Evolutionary conservation across 2,113 vertebrate genomes (phyloP), one percentile per base, ranked within the genome.

Genomic region (Chrysochloris asiatica): DNA sequence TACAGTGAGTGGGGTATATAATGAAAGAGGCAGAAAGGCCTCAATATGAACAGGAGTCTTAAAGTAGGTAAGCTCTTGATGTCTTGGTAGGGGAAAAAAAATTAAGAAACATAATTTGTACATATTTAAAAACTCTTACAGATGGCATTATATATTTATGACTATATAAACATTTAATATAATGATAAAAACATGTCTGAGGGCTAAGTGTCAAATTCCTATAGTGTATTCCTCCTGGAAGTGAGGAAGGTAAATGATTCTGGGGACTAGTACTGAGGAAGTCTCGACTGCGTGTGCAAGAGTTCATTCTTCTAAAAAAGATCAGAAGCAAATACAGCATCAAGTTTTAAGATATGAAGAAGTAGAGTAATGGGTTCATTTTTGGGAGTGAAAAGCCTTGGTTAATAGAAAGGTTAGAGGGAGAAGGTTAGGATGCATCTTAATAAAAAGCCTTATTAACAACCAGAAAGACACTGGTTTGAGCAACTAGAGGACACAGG

Each of bases 301-400:
- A 59, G 73, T 79, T 73, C 59, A 50, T 73, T 91, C 82, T 41
- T 93, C 83, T 50, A 72, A 54, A 88, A 77, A 78, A 38, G 45
- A 75, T 45, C 45, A 69, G 33, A 86, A 63, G 41, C n/a, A 54
- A 85, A 86, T 63, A 83, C 28, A 54, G 41, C 17, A 84, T 52
- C 36, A 88, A 69, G n/a, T 69, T 65, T n/a, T n/a, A 91, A 21
- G 38, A 71, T 50, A 61, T 67, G 83, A 93, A 77, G 36, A 82
- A 82, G 78, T 56, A 3, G 45, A n/a, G 38, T 4, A 69, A 21
- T 48, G 33, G 8, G 33, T 45, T 45, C 47, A 67, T 81, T 50
- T 67, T 12, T 43, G 7, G 33, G 71, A 12, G 52, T 33, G 59
- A 56, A 91, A 88, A 22, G 41, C 24, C 1, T 33, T 78, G 30